Percentiles rank a stretch among this genome's conserved stretches.
phyloP scores from a whole-genome alignment of 2,797 vertebrate genomes.

The Falco cherrug region DNA sequence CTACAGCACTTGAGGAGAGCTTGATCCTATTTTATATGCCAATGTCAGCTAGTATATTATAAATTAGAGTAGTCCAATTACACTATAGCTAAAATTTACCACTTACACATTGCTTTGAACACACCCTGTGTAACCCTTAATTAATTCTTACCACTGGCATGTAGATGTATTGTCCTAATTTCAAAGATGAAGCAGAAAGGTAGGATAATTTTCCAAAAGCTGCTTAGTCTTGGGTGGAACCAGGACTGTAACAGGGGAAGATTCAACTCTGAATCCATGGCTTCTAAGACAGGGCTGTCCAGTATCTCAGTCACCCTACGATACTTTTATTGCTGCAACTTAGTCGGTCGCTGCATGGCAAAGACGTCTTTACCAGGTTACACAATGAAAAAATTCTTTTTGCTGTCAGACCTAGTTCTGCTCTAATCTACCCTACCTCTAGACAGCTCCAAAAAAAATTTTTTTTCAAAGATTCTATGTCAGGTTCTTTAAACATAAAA shows the following conservation, averaged over 20 bases:
- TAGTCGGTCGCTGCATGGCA: neutral
- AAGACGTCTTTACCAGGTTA: neutral
- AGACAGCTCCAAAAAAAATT: neutral
- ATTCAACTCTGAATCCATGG: neutral
- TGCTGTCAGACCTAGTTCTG: neutral
- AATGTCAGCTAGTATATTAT: neutral
- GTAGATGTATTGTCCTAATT: conserved; percentile 18
- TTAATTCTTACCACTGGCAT: neutral
- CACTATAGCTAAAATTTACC: conserved; percentile 27
- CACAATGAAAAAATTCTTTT: neutral
- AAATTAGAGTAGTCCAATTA: conserved; percentile 41
- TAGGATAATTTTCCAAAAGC: neutral
- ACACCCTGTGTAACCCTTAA: conserved; percentile 6
- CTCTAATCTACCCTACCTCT: neutral
- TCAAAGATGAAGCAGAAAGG: conserved; percentile 22
- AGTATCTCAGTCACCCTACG: neutral
- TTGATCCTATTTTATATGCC: conserved; percentile 28
- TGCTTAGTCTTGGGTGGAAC: neutral
- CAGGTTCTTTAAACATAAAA: neutral
- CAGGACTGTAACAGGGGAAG: neutral
- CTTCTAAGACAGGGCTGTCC: neutral
- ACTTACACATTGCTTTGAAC: conserved; percentile 22
- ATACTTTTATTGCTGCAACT: neutral
- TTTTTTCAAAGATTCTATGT: neutral
- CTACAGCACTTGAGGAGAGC: conserved; percentile 25